A percentile compares a stretch with the other conserved stretches of the same genome.
Conservation (phyloP, 2,888 invertebrate species). For the Drosophila dives region DNA sequence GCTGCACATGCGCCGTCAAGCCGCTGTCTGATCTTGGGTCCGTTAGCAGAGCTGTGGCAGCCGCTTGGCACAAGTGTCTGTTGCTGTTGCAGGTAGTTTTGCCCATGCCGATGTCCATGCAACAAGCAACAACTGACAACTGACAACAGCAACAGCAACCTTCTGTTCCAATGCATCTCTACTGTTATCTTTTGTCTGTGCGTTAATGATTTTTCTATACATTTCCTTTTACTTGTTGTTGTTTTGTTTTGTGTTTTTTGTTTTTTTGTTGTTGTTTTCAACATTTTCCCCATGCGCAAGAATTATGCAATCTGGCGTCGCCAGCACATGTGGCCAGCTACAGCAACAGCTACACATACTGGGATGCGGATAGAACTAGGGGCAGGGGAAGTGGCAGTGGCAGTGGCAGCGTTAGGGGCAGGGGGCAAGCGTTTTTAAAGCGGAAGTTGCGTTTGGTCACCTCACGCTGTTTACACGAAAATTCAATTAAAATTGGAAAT, state of each 20-base stretch:
- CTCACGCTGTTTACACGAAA: slow-evolving; percentile 72
- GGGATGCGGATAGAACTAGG: neutral
- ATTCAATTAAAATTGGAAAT: slow-evolving; percentile 76
- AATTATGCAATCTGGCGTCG: slow-evolving; percentile 77
- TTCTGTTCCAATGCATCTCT: slow-evolving; percentile 24
- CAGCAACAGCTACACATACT: slow-evolving; percentile 36
- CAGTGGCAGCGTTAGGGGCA: neutral
- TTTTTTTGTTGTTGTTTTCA: slow-evolving; percentile 6
- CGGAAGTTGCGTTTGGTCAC: slow-evolving; percentile 62
- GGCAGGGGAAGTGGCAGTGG: neutral
- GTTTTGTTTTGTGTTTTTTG: slow-evolving; percentile 8
- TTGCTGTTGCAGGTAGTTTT: slow-evolving; percentile 54
- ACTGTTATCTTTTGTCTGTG: slow-evolving; percentile 72
- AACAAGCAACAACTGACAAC: slow-evolving; percentile 10
- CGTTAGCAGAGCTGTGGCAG: slow-evolving; percentile 54
- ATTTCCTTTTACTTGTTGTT: slow-evolving; percentile 62
- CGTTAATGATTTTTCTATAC: slow-evolving; percentile 79
- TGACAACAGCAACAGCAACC: slow-evolving; percentile 15
- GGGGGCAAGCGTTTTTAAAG: slow-evolving; percentile 6
- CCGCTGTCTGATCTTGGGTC: slow-evolving; percentile 28
- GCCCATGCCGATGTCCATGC: slow-evolving; percentile 12
- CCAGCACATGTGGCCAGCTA: slow-evolving; percentile 60
- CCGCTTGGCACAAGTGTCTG: slow-evolving; percentile 74
- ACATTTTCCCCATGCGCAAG: slow-evolving; percentile 35
- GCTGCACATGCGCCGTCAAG: slow-evolving; percentile 63